Evolutionary conservation across 1,140 invertebrate species (phyloP).

Genomic region (Anoplophora glabripennis): DNA sequence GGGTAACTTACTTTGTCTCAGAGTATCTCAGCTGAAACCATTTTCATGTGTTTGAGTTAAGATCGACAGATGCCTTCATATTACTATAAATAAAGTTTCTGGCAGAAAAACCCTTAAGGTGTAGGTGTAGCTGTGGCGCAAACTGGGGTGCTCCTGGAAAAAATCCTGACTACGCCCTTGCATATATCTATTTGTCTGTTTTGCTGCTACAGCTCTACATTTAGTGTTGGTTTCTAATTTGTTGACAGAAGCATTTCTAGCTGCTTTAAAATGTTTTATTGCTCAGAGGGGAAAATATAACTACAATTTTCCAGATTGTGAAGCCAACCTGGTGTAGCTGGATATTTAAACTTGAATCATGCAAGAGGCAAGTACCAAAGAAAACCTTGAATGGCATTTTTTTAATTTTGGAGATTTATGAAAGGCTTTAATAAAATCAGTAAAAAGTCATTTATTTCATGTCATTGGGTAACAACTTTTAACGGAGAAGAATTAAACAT

Average conservation of each 20-base stretch:
- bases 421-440: slow-evolving; percentile 6
- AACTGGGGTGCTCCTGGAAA: too few species aligned
- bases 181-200: slow-evolving; percentile 37
- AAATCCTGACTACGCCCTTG: too few species aligned
- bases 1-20: slow-evolving; percentile 25
- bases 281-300: slow-evolving; percentile 17
- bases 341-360: neutral
- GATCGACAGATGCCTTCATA: too few species aligned
- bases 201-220: slow-evolving; percentile 1
- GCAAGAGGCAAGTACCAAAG: neutral
- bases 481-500: slow-evolving; percentile 8
- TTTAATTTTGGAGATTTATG: slow-evolving; percentile 12
- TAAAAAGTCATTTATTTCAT: slow-evolving; percentile 8
- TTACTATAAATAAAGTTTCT: too few species aligned
- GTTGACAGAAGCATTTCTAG: too few species aligned
- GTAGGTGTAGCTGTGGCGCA: too few species aligned
- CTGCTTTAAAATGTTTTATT: slow-evolving; percentile 28
- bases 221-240: too few species aligned
- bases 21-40: slow-evolving; percentile 16
- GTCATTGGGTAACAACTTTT: slow-evolving; percentile 3
- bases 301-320: neutral
- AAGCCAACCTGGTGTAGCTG: slow-evolving; percentile 3
- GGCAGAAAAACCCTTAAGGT: slow-evolving; percentile 17
- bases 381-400: slow-evolving; percentile 4
- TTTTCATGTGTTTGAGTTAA: slow-evolving; percentile 1